These are phyloP conservation scores for Stenodema calcarata DNA, from an alignment of 2,888 invertebrate species.

Conservation along the genomic window DNA sequence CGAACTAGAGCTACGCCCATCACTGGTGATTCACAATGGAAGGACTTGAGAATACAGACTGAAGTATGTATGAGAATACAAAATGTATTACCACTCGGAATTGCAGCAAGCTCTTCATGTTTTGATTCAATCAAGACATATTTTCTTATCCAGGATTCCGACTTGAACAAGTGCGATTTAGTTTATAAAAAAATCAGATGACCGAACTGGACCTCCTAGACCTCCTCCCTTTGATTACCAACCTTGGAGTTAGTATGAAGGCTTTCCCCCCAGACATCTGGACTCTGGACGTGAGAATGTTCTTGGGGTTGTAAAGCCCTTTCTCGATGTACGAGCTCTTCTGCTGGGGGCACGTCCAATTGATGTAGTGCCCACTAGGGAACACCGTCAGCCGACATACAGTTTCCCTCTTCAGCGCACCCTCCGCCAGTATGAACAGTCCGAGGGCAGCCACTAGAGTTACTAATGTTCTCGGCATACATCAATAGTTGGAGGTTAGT, in stretches of 20 bases:
- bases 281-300: constrained; percentile 69
- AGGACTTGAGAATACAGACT: too few relatives aligned
- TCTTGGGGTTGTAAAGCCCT: constrained; percentile 67
- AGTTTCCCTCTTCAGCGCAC: constrained; percentile 16
- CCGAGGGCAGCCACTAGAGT: neutral
- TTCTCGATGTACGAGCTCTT: constrained; percentile 67
- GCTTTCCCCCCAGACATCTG: constrained; percentile 68
- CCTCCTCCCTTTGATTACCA: constrained; percentile 6
- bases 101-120: neutral
- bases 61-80: too few relatives aligned
- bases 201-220: too few relatives aligned
- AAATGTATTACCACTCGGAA: too few relatives aligned
- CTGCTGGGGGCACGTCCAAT: constrained; percentile 68
- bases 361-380: constrained; percentile 62
- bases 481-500: neutral
- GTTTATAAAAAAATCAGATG: too few relatives aligned
- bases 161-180: too few relatives aligned
- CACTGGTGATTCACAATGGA: too few relatives aligned
- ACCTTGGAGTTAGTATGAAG: constrained; percentile 67
- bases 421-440: neutral
- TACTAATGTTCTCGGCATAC: constrained; percentile 20
- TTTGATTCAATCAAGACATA: too few relatives aligned
- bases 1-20: too few relatives aligned
- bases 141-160: too few relatives aligned
- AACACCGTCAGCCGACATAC: constrained; percentile 36